Percentiles rank a stretch among this genome's conserved stretches.
phyloP scores from a whole-genome alignment of 2,113 vertebrate species.

The Pogonocichla stellata region DNA sequence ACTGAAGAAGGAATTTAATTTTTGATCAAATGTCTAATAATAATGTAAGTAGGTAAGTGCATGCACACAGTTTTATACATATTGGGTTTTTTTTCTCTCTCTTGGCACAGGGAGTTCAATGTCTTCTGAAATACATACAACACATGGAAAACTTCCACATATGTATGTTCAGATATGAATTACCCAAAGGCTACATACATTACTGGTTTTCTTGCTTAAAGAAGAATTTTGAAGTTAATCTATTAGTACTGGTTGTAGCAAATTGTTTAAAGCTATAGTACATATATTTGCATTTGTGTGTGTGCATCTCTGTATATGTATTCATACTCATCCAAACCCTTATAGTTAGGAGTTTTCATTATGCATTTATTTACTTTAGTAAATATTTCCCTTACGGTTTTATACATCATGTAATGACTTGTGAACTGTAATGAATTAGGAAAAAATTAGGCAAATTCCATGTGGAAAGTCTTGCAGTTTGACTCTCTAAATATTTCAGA shows the following conservation, averaged over 20 bases:
- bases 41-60: background rate
- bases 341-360: background rate
- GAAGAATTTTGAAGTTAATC: background rate
- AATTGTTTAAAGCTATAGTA: background rate
- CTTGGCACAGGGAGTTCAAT: background rate
- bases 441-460: background rate
- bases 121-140: background rate
- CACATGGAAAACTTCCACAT: background rate
- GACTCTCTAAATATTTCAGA: background rate
- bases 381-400: background rate
- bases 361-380: background rate
- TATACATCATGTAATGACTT: background rate
- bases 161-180: background rate
- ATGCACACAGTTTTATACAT: background rate
- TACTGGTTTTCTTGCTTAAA: background rate
- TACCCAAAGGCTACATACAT: background rate
- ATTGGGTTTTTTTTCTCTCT: rapidly evolving
- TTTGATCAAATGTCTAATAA: background rate
- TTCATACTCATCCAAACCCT: background rate
- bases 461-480: background rate
- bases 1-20: background rate
- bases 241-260: background rate
- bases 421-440: background rate
- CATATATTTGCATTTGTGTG: background rate
- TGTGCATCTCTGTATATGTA: background rate